A percentile compares a stretch with the other conserved stretches of the same genome.
phyloP scores from a whole-genome alignment of 2,113 vertebrate species.

The Cavia aperea region DNA sequence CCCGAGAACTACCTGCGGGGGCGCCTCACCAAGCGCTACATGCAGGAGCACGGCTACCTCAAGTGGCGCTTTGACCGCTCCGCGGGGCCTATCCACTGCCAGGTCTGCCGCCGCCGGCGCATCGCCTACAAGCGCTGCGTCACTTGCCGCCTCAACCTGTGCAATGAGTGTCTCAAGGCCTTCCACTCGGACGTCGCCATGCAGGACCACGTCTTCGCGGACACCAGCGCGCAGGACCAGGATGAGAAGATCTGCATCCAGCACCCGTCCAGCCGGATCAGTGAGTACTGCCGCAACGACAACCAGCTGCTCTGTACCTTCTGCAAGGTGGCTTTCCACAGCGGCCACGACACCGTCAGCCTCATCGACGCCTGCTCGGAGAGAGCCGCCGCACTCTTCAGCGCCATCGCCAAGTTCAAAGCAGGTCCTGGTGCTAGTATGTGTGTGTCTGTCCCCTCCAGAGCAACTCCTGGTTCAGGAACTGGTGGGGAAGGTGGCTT shows the following conservation, averaged over 20 bases:
- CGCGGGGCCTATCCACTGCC: constrained; percentile 57
- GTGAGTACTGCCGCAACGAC: constrained; percentile 70
- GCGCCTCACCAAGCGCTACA: constrained; percentile 73
- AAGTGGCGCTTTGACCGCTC: constrained; percentile 72
- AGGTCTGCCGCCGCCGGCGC: constrained; percentile 64
- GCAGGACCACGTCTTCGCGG: constrained; percentile 73
- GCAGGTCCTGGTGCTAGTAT: constrained; percentile 58
- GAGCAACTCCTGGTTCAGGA: too few relatives aligned
- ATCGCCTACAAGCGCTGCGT: constrained; percentile 67
- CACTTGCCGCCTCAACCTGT: constrained; percentile 72
- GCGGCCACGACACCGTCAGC: constrained; percentile 55
- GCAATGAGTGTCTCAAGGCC: constrained; percentile 69
- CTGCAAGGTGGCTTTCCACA: constrained; percentile 69
- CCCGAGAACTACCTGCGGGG: constrained; percentile 71
- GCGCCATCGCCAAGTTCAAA: constrained; percentile 73
- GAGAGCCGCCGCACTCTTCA: constrained; percentile 65
- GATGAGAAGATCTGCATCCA: constrained; percentile 70
- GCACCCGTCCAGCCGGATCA: constrained; percentile 66
- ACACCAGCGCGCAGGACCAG: constrained; percentile 56
- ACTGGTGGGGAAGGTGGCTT: background rate
- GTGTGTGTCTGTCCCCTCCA: background rate
- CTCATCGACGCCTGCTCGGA: constrained; percentile 62
- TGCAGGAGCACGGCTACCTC: constrained; percentile 66
- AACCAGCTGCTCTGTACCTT: constrained; percentile 65
- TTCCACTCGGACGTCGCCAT: constrained; percentile 63